phyloP scores from a whole-genome alignment of 2,113 vertebrate species.

The Arothron firmamentum region DNA sequence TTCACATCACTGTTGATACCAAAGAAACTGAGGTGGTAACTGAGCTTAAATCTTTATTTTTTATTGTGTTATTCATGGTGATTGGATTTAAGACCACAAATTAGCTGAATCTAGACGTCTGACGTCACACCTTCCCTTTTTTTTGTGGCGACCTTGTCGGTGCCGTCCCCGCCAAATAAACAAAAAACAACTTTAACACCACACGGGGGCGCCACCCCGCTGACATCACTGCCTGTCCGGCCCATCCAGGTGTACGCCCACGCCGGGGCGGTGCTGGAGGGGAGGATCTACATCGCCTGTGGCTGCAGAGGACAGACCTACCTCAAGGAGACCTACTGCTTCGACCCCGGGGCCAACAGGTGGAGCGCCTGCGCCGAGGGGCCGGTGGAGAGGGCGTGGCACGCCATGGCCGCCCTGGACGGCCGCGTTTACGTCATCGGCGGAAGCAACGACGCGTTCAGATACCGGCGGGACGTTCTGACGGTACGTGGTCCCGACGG shows the following conservation, averaged over 20 bases:
- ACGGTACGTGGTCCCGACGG: slow-evolving; percentile 73
- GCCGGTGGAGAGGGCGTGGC: slow-evolving; percentile 89
- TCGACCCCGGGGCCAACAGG: slow-evolving; percentile 77
- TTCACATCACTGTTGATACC: too few species aligned
- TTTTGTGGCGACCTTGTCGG: too few species aligned
- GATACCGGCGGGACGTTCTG: slow-evolving; percentile 86
- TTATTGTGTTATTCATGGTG: too few species aligned
- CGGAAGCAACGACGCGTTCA: slow-evolving; percentile 88
- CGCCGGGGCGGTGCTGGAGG: slow-evolving; percentile 81
- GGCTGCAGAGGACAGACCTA: slow-evolving; percentile 85
- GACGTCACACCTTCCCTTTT: too few species aligned
- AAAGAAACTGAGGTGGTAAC: too few species aligned
- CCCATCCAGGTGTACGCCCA: slow-evolving; percentile 88
- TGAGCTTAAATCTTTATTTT: too few species aligned
- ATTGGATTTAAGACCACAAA: too few species aligned
- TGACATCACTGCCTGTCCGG: not conserved
- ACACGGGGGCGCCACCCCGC: not conserved
- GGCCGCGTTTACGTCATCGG: slow-evolving; percentile 88
- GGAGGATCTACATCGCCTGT: slow-evolving; percentile 89
- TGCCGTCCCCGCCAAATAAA: too few species aligned
- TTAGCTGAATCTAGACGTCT: too few species aligned
- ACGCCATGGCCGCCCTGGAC: slow-evolving; percentile 83
- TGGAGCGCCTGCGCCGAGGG: slow-evolving; percentile 82
- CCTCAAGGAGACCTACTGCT: slow-evolving; percentile 86
- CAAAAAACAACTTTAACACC: too few species aligned